Base-by-base conservation (phyloP, 2,888 invertebrate genomes). In the Argyresthia goedartella region DNA sequence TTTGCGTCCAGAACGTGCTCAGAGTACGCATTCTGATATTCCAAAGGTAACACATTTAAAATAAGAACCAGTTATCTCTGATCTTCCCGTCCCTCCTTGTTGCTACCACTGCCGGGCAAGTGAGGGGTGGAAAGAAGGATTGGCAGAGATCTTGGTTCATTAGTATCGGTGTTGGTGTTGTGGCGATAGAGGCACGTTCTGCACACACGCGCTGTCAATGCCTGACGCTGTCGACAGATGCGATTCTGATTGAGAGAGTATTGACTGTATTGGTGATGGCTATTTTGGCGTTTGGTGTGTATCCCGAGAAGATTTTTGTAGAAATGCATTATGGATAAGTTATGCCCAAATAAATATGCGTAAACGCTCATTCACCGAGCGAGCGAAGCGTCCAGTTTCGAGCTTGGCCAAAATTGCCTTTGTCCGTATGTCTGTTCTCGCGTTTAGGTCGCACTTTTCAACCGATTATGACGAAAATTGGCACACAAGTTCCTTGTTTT, bases 151-250 rank as follows among this genome's bases (percentile, higher is more conserved):
- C 42, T 13, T n/a, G 42, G 11, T 8, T 25, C 8, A 55, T 10
- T 57, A 55, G 56, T 56, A 49, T 51, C 48, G 47, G 50, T 53
- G 51, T 45, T 53, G 54, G 55, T 43, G 54, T 53, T 55, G 57
- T 51, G 57, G 55, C 25, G 52, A 44, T 44, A 13, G 44, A 49
- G 39, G 59, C 63, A 63, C 63, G 63, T 63, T 60, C 60, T 14
- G 58, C 58, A 60, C 50, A 62, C 60, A 59, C 16, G 50, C 49
- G 53, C 52, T 50, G 51, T 50, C 53, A 50, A 48, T 55, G 54
- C 54, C 14, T 50, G 57, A 59, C 60, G 60, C 54, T 49, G 9
- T 13, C 49, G 50, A 44, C 50, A 50, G 50, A 44, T 50, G 50
- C 13, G 43, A 39, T 33, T 39, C 35, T 35, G 44, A 43, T 33